Percentiles rank a stretch among this genome's conserved stretches.
Evolutionary conservation across 1,140 invertebrate genomes (phyloP).

Genomic region (Pogonognathellus flavescens): DNA sequence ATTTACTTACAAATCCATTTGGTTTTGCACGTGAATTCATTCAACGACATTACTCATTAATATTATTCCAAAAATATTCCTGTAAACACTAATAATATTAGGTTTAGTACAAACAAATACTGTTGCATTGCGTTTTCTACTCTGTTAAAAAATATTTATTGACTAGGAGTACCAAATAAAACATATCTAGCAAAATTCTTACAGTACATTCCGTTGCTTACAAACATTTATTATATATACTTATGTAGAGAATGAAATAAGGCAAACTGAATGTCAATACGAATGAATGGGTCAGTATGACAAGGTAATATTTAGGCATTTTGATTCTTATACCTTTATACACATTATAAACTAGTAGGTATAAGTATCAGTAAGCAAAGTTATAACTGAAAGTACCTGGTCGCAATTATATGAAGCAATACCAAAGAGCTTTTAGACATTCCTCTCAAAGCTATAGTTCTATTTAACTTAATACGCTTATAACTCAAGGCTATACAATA

Average conservation of each 20-base stretch:
- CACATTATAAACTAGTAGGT: not conserved
- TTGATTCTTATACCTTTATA: not conserved
- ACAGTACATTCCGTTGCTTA: not conserved
- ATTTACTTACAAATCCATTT: too few relatives aligned
- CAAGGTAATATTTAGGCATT: not conserved
- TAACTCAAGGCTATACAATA: too few relatives aligned
- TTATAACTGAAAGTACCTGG: not conserved
- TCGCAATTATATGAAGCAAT: too few relatives aligned
- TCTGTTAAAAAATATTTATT: not conserved
- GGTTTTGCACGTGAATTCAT: too few relatives aligned
- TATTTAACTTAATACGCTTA: too few relatives aligned
- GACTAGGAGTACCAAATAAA: not conserved
- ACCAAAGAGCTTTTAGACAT: too few relatives aligned
- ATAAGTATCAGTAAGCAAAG: too few relatives aligned
- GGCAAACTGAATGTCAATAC: not conserved
- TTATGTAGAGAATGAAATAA: not conserved
- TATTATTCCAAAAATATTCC: too few relatives aligned
- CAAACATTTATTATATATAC: not conserved
- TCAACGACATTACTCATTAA: too few relatives aligned
- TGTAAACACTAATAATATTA: too few relatives aligned
- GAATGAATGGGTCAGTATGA: conserved; percentile 5
- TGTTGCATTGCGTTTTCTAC: not conserved
- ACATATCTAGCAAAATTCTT: not conserved
- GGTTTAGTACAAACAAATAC: too few relatives aligned
- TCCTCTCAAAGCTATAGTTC: too few relatives aligned